phyloP scores from a whole-genome alignment of 2,888 invertebrate species.

The Phanerotoma sp. region DNA sequence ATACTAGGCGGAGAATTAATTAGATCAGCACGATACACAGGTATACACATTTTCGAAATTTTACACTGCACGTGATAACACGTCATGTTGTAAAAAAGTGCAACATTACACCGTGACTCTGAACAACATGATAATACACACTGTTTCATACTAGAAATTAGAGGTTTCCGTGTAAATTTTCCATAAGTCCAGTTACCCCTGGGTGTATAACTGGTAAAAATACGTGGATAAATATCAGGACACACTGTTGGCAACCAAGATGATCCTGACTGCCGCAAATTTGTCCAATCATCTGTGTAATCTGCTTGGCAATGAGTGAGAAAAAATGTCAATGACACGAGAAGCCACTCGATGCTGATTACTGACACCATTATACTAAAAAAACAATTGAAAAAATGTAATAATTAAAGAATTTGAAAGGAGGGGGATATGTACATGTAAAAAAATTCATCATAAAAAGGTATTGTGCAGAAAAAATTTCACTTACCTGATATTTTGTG shows the following conservation, averaged over 20 bases:
- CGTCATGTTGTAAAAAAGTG: slow-evolving; percentile 72
- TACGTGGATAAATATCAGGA: slow-evolving; percentile 61
- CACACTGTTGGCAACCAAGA: slow-evolving; percentile 55
- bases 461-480: too few relatives aligned
- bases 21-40: slow-evolving; percentile 65
- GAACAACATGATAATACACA: slow-evolving; percentile 71
- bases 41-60: slow-evolving; percentile 72
- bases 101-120: slow-evolving; percentile 72
- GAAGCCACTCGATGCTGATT: not conserved
- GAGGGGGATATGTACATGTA: too few relatives aligned
- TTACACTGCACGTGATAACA: slow-evolving; percentile 78
- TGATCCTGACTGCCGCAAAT: too few relatives aligned
- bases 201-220: slow-evolving; percentile 63
- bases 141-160: slow-evolving; percentile 61
- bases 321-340: slow-evolving; percentile 1
- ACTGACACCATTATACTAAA: slow-evolving; percentile 36
- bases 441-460: too few relatives aligned
- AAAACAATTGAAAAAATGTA: not conserved
- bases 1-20: slow-evolving; percentile 65
- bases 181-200: slow-evolving; percentile 61
- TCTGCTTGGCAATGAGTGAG: slow-evolving; percentile 41
- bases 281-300: slow-evolving; percentile 41
- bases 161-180: slow-evolving; percentile 63
- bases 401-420: too few relatives aligned
- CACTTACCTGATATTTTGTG: too few relatives aligned